Conservation (phyloP, 2,797 vertebrate genomes). For the Poecilia wingei region DNA sequence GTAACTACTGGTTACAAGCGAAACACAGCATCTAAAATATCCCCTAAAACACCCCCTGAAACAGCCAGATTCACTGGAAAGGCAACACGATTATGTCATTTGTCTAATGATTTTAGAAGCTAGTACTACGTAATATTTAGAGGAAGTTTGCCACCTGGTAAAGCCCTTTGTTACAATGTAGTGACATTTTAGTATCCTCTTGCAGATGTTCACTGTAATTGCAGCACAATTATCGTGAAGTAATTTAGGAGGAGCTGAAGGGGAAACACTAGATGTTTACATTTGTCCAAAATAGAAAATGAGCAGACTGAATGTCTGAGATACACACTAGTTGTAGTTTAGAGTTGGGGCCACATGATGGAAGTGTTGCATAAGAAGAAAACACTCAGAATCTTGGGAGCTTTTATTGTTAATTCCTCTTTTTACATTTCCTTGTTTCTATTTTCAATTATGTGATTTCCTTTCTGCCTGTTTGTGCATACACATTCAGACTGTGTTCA, state of each 20-base stretch:
- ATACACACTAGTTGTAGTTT: conserved; percentile 28
- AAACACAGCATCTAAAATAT: background rate
- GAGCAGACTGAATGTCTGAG: background rate
- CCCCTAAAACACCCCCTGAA: background rate
- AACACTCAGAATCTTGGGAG: background rate
- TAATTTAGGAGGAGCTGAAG: conserved; percentile 6
- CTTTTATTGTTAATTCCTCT: background rate
- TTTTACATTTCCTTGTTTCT: background rate
- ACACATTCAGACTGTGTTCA: background rate
- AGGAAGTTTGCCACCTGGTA: background rate
- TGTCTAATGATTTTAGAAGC: background rate
- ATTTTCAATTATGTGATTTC: background rate
- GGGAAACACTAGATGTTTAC: background rate
- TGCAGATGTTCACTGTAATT: background rate
- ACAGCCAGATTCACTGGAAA: too few species aligned
- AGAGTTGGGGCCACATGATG: conserved; percentile 63
- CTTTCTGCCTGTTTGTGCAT: background rate
- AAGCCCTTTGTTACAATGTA: background rate
- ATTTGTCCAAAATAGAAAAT: background rate
- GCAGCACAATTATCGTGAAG: background rate
- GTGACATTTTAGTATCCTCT: conserved; percentile 8
- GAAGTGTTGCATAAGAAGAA: conserved; percentile 53
- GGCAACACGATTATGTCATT: background rate
- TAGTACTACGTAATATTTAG: background rate
- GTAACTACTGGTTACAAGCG: background rate